Percentiles rank a stretch among this genome's conserved stretches.
These are phyloP conservation scores for Melikaiella ostensackeni DNA, from an alignment of 2,888 invertebrate genomes.

Conservation along the genomic window DNA sequence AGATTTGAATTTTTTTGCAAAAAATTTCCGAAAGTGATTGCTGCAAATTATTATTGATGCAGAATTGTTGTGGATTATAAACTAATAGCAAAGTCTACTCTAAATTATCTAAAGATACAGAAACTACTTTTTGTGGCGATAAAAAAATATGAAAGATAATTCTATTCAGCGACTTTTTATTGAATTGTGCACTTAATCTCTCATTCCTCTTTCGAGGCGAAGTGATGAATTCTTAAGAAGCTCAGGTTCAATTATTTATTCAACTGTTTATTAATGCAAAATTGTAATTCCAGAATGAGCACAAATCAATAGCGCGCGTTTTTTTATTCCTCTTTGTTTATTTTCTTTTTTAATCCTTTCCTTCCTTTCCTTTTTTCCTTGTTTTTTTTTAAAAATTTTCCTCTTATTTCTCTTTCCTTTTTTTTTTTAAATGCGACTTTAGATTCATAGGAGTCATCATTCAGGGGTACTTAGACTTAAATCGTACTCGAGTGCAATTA, in stretches of 20 bases:
- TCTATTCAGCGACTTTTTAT: slow-evolving; percentile 5
- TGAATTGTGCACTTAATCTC: slow-evolving; percentile 23
- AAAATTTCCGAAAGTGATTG: too few species aligned
- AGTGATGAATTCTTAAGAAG: slow-evolving; percentile 29
- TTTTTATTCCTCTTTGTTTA: too few species aligned
- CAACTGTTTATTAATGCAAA: slow-evolving; percentile 49
- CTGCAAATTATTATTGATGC: too few species aligned
- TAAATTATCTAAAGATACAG: slow-evolving; percentile 23
- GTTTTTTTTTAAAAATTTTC: too few species aligned
- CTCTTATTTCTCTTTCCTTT: slow-evolving; percentile 7
- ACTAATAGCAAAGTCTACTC: background rate
- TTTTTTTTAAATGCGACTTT: background rate
- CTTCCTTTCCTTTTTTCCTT: too few species aligned
- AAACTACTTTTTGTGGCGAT: background rate
- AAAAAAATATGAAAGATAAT: slow-evolving; percentile 25
- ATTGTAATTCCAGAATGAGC: slow-evolving; percentile 1
- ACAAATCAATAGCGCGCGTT: slow-evolving; percentile 14
- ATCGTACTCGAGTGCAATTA: slow-evolving; percentile 57
- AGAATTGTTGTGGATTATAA: background rate
- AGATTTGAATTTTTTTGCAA: too few species aligned
- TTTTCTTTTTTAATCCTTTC: too few species aligned
- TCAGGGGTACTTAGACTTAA: slow-evolving; percentile 50
- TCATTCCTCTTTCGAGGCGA: slow-evolving; percentile 26
- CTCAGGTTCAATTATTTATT: slow-evolving; percentile 41
- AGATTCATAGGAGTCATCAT: slow-evolving; percentile 30